These are phyloP conservation scores for Setipinna tenuifilis DNA, from an alignment of 2,797 vertebrate genomes.

Conservation along the genomic window DNA sequence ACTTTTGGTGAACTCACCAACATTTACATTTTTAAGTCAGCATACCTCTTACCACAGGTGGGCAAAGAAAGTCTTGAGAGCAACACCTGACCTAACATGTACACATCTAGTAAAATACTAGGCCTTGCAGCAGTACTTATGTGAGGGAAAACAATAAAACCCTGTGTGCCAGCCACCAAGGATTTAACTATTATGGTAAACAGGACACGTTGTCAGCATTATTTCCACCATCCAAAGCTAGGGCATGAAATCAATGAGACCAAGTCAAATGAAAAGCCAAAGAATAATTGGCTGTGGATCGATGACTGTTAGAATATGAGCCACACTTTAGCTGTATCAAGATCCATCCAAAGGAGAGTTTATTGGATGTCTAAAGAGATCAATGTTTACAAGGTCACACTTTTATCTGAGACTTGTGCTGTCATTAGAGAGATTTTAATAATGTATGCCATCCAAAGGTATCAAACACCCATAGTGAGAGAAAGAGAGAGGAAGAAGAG, in stretches of 20 bases:
- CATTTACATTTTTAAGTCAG: neutral
- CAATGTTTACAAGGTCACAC: conserved; percentile 78
- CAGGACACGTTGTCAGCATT: conserved; percentile 51
- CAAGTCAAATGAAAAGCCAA: conserved; percentile 61
- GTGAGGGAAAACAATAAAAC: neutral
- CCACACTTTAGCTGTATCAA: conserved; percentile 61
- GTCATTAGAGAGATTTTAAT: conserved; percentile 76
- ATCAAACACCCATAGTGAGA: conserved; percentile 49
- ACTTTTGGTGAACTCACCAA: too few relatives aligned
- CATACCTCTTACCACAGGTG: neutral
- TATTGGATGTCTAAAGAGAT: conserved; percentile 69
- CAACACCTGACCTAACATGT: neutral
- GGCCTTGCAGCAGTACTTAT: neutral
- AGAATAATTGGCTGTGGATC: conserved; percentile 59
- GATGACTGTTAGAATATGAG: conserved; percentile 56
- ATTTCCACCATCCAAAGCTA: conserved; percentile 41
- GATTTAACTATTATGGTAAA: conserved; percentile 24
- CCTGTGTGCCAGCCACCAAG: neutral
- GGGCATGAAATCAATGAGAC: conserved; percentile 59
- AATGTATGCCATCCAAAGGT: conserved; percentile 72
- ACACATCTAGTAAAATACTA: neutral
- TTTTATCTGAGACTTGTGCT: conserved; percentile 69
- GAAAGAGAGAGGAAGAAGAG: conserved; percentile 13
- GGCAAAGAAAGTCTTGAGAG: neutral
- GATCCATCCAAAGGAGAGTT: conserved; percentile 65